Percentiles rank a stretch among this genome's conserved stretches.
Evolutionary conservation across 2,888 invertebrate species (phyloP).

Genomic region (Agrotis clavis): DNA sequence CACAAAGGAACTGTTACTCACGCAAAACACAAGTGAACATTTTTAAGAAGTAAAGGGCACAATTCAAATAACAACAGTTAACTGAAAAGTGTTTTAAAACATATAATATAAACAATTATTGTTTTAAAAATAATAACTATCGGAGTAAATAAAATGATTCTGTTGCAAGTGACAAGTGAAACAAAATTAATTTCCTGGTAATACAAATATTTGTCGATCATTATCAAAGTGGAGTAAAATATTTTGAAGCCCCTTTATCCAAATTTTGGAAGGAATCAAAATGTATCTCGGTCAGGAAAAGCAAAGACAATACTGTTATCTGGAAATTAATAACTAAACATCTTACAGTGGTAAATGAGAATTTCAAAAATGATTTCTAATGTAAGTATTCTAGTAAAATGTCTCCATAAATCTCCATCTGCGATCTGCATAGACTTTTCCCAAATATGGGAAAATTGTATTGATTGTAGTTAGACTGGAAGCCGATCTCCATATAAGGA

Average conservation of each 20-base stretch:
- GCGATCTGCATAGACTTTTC: no score
- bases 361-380: conserved; percentile 43
- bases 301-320: no score
- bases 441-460: no score
- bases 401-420: no score
- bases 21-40: conserved; percentile 11
- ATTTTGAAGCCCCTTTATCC: neutral
- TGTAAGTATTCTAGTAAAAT: conserved; percentile 30
- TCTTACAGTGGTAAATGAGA: neutral
- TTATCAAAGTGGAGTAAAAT: neutral
- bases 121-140: neutral
- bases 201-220: no score
- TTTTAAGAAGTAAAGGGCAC: neutral
- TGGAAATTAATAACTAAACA: neutral
- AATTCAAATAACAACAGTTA: neutral
- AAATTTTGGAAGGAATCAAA: no score
- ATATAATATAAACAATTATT: no score
- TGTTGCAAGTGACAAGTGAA: neutral
- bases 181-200: no score
- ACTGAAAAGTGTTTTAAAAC: no score
- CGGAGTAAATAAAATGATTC: neutral
- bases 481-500: no score
- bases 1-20: conserved; percentile 10
- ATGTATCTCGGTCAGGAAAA: neutral
- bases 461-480: no score